A percentile compares a stretch with the other conserved stretches of the same genome.
Conservation (phyloP, 1,140 invertebrate genomes). For the Bombus affinis region DNA sequence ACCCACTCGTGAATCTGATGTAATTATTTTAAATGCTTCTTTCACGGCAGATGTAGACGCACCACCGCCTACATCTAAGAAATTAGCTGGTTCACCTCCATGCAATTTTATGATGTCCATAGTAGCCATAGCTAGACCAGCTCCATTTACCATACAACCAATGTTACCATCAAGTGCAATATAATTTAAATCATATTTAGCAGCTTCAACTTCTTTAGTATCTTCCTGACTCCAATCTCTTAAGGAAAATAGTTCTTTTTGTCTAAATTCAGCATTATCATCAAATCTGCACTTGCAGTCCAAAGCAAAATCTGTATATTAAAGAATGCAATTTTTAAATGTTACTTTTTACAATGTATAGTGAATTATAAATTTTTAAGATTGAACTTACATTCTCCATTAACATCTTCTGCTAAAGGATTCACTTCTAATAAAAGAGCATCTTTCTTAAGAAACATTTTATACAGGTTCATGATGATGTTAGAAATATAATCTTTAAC, state of each 20-base stretch:
- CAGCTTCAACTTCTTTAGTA: constrained; percentile 95
- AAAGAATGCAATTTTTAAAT: constrained; percentile 14
- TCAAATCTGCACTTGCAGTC: constrained; percentile 98
- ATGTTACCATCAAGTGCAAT: constrained; percentile 97
- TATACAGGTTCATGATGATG: constrained; percentile 94
- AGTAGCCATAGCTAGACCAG: constrained; percentile 99
- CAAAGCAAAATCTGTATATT: constrained; percentile 91
- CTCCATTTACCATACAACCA: constrained; percentile 95
- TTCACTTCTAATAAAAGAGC: constrained; percentile 97
- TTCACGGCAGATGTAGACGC: constrained; percentile 96
- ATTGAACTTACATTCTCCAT: constrained; percentile 88
- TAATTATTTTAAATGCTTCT: constrained; percentile 97
- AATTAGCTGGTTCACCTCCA: constrained; percentile 97
- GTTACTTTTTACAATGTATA: background rate
- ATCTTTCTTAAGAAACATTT: constrained; percentile 95
- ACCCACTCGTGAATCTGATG: constrained; percentile 93
- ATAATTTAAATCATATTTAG: constrained; percentile 97
- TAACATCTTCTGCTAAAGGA: constrained; percentile 96
- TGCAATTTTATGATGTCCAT: constrained; percentile 98
- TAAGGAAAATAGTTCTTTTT: constrained; percentile 93
- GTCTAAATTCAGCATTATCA: constrained; percentile 97
- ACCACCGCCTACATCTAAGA: constrained; percentile 97
- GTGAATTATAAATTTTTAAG: background rate
- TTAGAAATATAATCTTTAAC: constrained; percentile 89
- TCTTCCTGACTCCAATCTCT: constrained; percentile 97